Evolutionary conservation across 2,888 invertebrate genomes (phyloP).

Genomic region (Synanthedon andrenaeformis): DNA sequence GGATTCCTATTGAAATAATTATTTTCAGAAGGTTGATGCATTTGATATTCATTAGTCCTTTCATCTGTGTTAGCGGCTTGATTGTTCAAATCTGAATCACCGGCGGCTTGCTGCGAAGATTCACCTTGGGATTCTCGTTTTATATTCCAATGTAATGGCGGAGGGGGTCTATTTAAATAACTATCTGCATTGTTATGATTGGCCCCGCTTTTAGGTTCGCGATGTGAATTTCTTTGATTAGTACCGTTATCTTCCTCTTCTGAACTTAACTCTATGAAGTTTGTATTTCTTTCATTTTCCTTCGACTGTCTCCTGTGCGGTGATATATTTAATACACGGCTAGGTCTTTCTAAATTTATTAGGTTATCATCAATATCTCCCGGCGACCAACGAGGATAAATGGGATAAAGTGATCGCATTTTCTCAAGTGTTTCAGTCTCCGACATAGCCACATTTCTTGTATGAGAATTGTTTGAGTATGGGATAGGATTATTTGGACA

Average conservation of each 20-base stretch:
- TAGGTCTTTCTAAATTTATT: slow-evolving; percentile 46
- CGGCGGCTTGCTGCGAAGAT: slow-evolving; percentile 16
- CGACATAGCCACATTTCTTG: not conserved
- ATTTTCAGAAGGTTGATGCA: not conserved
- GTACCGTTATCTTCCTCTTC: slow-evolving; percentile 56
- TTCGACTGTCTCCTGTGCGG: slow-evolving; percentile 51
- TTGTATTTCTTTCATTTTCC: slow-evolving; percentile 37
- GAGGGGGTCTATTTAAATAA: not conserved
- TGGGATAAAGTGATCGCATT: no score
- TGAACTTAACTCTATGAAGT: slow-evolving; percentile 61
- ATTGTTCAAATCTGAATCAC: slow-evolving; percentile 12
- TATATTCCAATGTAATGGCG: slow-evolving; percentile 16
- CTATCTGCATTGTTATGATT: not conserved
- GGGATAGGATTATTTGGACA: slow-evolving; percentile 36
- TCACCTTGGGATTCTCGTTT: slow-evolving; percentile 40
- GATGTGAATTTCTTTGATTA: slow-evolving; percentile 35
- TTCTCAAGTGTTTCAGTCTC: no score
- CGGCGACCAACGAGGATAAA: not conserved
- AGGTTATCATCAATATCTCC: slow-evolving; percentile 10
- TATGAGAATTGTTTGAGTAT: not conserved
- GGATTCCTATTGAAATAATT: slow-evolving; percentile 1
- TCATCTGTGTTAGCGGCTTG: not conserved
- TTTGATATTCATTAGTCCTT: slow-evolving; percentile 1
- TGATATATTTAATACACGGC: slow-evolving; percentile 55
- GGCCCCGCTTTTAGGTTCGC: slow-evolving; percentile 15